These are phyloP conservation scores for Drosophila birchii DNA, from an alignment of 2,888 invertebrate genomes.

Conservation along the genomic window DNA sequence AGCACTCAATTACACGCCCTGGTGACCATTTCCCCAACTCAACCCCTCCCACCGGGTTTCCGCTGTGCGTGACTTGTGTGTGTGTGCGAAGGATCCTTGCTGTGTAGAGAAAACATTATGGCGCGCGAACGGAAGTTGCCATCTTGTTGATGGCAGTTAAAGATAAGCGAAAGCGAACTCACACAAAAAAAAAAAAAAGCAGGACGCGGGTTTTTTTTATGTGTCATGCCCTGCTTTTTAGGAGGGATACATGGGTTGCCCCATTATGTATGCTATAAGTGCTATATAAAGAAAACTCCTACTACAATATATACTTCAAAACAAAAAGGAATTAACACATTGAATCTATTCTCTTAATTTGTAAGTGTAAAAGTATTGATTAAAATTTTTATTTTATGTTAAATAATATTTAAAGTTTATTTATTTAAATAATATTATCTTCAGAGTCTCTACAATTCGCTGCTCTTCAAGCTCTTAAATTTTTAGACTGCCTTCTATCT, in stretches of 20 bases:
- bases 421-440: neutral
- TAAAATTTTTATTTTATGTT: neutral
- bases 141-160: slow-evolving; percentile 85
- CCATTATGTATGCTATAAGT: neutral
- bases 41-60: slow-evolving; percentile 1
- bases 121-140: slow-evolving; percentile 85
- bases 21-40: slow-evolving; percentile 81
- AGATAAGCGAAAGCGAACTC: slow-evolving; percentile 77
- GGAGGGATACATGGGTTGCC: neutral
- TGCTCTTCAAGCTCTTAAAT: neutral
- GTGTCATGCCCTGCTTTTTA: slow-evolving; percentile 34
- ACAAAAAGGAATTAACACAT: too few species aligned
- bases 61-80: slow-evolving; percentile 71
- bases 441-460: neutral
- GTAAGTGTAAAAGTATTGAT: neutral
- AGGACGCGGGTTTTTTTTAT: slow-evolving; percentile 50
- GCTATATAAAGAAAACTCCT: neutral
- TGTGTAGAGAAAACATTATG: slow-evolving; percentile 81
- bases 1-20: slow-evolving; percentile 85
- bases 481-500: slow-evolving; percentile 26
- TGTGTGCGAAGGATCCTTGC: slow-evolving; percentile 51
- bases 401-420: neutral
- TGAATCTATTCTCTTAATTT: too few species aligned
- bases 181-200: slow-evolving; percentile 29
- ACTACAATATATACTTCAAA: neutral